phyloP scores from a whole-genome alignment of 2,797 vertebrate species.

The Hybognathus amarus region DNA sequence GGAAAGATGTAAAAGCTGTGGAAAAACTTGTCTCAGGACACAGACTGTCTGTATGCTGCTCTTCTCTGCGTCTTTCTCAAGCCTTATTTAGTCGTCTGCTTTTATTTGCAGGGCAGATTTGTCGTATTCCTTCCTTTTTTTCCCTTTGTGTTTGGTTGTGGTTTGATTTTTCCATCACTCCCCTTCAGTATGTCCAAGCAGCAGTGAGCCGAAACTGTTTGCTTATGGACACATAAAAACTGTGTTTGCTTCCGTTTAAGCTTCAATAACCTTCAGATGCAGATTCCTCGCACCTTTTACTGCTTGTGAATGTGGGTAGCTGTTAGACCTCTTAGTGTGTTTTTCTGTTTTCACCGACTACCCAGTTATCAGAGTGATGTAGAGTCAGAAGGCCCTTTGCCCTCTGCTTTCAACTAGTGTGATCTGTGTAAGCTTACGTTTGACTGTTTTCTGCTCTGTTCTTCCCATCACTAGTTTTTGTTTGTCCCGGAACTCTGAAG shows the following conservation, averaged over 20 bases:
- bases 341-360: conserved; percentile 74
- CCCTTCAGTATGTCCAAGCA: conserved; percentile 73
- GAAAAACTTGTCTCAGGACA: conserved; percentile 68
- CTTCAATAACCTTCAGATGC: conserved; percentile 74
- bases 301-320: conserved; percentile 77
- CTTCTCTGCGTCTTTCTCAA: conserved; percentile 75
- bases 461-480: conserved; percentile 97
- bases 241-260: conserved; percentile 70
- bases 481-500: conserved; percentile 99
- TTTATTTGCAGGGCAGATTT: conserved; percentile 79
- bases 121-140: conserved; percentile 71
- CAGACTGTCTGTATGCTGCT: conserved; percentile 76
- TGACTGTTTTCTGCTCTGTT: conserved; percentile 86
- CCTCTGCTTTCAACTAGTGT: conserved; percentile 51
- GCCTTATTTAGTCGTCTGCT: conserved; percentile 76
- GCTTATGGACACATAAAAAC: conserved; percentile 67
- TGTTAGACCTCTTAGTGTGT: conserved; percentile 74
- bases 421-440: conserved; percentile 69
- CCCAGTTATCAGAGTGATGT: conserved; percentile 72
- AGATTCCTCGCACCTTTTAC: conserved; percentile 74
- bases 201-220: conserved; percentile 72
- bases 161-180: conserved; percentile 70
- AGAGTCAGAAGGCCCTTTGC: conserved; percentile 62
- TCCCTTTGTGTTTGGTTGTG: conserved; percentile 63
- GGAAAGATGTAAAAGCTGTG: conserved; percentile 71